phyloP scores from a whole-genome alignment of 2,113 vertebrate genomes.

The Ibidorhyncha struthersii region DNA sequence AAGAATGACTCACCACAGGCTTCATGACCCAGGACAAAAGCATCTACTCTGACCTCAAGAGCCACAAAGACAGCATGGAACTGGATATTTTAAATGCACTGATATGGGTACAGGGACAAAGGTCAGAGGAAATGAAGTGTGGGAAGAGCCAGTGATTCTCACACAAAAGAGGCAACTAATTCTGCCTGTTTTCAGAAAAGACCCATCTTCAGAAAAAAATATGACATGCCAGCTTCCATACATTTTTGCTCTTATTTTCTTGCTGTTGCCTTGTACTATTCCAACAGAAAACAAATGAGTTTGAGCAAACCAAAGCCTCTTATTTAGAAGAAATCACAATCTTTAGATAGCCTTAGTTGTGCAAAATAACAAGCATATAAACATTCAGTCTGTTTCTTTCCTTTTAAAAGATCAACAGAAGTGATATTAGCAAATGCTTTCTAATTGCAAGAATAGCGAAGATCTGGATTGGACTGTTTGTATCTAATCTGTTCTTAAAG shows the following conservation, averaged over 20 bases:
- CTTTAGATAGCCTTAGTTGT: not conserved
- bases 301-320: not conserved
- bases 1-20: slow-evolving; percentile 39
- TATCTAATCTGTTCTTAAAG: not conserved
- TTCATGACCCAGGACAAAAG: slow-evolving; percentile 56
- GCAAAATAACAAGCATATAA: not conserved
- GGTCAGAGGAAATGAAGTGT: slow-evolving; percentile 58
- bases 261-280: not conserved
- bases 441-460: not conserved
- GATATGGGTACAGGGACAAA: slow-evolving; percentile 43
- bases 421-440: not conserved
- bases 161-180: slow-evolving; percentile 20
- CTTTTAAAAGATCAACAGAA: not conserved
- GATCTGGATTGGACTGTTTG: not conserved
- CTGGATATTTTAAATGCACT: slow-evolving; percentile 40
- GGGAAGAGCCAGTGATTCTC: slow-evolving; percentile 61
- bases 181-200: not conserved
- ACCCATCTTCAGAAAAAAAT: not conserved
- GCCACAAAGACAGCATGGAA: slow-evolving; percentile 40
- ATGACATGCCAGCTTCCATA: not conserved
- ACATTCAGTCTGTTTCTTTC: not conserved
- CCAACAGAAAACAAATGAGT: not conserved
- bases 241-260: not conserved
- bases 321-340: not conserved
- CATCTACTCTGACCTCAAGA: slow-evolving; percentile 52